Evolutionary conservation across 2,113 vertebrate genomes (phyloP), one percentile per base, ranked within the genome.

Genomic region (Eublepharis macularius): DNA sequence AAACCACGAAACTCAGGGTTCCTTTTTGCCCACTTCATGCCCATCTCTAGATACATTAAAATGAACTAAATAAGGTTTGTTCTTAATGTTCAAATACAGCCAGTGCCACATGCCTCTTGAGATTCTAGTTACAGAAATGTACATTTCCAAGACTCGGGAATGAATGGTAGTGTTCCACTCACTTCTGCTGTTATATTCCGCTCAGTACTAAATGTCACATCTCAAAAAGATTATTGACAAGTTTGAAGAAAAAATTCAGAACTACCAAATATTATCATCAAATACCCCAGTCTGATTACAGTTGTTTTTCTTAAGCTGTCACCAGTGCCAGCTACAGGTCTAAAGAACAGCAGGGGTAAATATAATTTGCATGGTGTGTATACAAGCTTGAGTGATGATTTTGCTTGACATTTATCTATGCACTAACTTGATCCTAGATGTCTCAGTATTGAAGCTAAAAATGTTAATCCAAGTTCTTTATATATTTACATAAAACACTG

Each of bases 401-500:
- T 92, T 36, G 80, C 32, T 0, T 94, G 92, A 92, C 93, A 91
- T 88, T 95, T 93, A 94, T 92, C 91, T 94, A 84, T 12, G 1
- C 65, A 81, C 82, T 73, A 92, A 87, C 1, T 82, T 63, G 88
- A 77, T 92, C n/a, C 86, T 81, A 91, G 91, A 93, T 93, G 92
- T 87, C 43, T 0, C 4, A 0, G 72, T 91, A 73, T 81, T 76
- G 84, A 81, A 94, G 87, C 91, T 92, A 91, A 93, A 91, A 90
- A 83, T 77, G 87, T 93, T 89, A 86, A 93, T 81, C 70, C 77
- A 90, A 89, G 72, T 86, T 83, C 90, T 93, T 90, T 91, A 82
- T 91, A 63, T 89, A 93, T 93, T 92, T 93, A 91, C 93, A 94
- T 93, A 91, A 94, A 93, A 34, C 81, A 78, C 66, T 85, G 88